phyloP scores from a whole-genome alignment of 2,888 invertebrate species.

The Sclerodermus sp. region DNA sequence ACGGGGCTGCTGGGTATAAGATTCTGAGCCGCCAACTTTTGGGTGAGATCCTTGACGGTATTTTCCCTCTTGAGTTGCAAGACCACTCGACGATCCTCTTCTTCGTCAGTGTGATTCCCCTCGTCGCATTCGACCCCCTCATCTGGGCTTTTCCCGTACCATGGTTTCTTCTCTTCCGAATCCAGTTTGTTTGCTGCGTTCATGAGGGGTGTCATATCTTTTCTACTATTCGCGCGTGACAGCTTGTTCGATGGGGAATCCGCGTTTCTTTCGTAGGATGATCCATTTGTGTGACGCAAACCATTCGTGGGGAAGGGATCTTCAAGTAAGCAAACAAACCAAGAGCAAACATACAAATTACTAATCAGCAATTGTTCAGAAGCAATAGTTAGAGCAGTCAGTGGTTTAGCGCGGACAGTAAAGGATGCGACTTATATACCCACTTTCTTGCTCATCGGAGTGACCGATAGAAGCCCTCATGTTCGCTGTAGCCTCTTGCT shows the following conservation, averaged over 20 bases:
- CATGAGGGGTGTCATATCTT: constrained; percentile 62
- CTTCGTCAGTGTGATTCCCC: constrained; percentile 59
- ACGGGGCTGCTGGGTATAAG: constrained; percentile 61
- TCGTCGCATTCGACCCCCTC: constrained; percentile 64
- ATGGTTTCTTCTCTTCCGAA: constrained; percentile 60
- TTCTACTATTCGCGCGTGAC: constrained; percentile 55
- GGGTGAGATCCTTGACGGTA: constrained; percentile 86
- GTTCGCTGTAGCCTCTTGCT: constrained; percentile 68
- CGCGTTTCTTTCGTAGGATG: constrained; percentile 45
- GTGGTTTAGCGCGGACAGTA: too few species aligned
- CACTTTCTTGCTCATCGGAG: constrained; percentile 51
- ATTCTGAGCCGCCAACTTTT: constrained; percentile 76
- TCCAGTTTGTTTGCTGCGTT: constrained; percentile 64
- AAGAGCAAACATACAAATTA: background rate
- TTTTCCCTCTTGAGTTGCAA: constrained; percentile 78
- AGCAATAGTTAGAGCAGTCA: too few species aligned
- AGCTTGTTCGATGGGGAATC: constrained; percentile 52
- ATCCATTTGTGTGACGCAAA: constrained; percentile 48
- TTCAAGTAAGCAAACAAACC: constrained; percentile 2
- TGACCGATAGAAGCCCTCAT: constrained; percentile 56
- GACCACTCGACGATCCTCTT: constrained; percentile 66
- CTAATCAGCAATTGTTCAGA: background rate
- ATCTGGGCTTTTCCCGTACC: constrained; percentile 61
- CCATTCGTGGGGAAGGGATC: constrained; percentile 45
- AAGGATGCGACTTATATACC: constrained; percentile 19